A percentile compares a stretch with the other conserved stretches of the same genome.
These are phyloP conservation scores for Chloromyia formosa DNA, from an alignment of 2,888 invertebrate species.

Conservation along the genomic window DNA sequence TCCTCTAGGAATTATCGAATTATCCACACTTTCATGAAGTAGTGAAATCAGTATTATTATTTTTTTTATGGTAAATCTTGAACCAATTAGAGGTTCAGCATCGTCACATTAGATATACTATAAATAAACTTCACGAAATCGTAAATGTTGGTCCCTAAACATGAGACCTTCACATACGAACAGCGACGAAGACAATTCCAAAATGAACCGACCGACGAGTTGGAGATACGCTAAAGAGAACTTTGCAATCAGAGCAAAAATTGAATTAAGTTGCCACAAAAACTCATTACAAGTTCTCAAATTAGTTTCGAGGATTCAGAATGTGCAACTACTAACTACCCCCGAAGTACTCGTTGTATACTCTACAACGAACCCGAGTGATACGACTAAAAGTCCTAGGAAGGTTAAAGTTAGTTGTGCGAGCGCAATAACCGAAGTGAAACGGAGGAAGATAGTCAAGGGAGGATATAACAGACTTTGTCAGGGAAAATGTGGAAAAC, in stretches of 20 bases:
- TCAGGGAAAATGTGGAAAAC: neutral
- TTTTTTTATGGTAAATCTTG: too few species aligned
- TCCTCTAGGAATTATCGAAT: too few species aligned
- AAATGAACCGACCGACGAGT: slow-evolving; percentile 2
- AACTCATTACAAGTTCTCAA: slow-evolving; percentile 49
- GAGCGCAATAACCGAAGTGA: too few species aligned
- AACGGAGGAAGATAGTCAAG: neutral
- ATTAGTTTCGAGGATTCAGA: slow-evolving; percentile 47
- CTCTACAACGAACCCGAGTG: neutral
- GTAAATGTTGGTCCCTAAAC: too few species aligned
- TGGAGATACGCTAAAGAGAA: slow-evolving; percentile 25
- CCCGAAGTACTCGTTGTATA: neutral
- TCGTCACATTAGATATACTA: too few species aligned
- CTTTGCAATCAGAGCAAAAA: slow-evolving; percentile 47
- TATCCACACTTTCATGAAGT: too few species aligned
- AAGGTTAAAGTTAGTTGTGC: too few species aligned
- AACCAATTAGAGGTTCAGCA: too few species aligned
- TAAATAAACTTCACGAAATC: too few species aligned
- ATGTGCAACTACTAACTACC: slow-evolving; percentile 25
- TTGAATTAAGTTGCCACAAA: slow-evolving; percentile 49
- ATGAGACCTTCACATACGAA: too few species aligned
- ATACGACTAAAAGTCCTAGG: too few species aligned
- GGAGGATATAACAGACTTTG: neutral
- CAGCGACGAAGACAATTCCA: slow-evolving; percentile 15
- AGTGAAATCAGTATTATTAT: too few species aligned